phyloP scores from a whole-genome alignment of 2,113 vertebrate species.

The Macaca nemestrina region DNA sequence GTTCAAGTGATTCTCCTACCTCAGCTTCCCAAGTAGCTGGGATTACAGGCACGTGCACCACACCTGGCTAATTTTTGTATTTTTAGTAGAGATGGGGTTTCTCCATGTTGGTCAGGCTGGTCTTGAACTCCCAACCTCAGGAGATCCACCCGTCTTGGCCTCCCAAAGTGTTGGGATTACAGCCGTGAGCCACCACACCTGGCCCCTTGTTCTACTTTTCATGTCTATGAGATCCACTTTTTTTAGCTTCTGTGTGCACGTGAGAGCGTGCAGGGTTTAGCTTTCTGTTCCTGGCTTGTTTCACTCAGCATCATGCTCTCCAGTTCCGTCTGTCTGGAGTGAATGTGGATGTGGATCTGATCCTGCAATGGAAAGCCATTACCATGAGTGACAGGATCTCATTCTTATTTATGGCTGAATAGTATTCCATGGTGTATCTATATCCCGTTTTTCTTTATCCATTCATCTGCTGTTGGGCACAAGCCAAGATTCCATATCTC shows the following conservation, averaged over 20 bases:
- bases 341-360: no score
- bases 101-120: no score
- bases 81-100: no score
- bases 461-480: background rate
- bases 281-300: background rate
- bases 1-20: no score
- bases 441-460: background rate
- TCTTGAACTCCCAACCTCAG: no score
- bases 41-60: no score
- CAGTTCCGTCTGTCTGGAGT: background rate
- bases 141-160: no score
- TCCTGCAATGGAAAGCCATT: no score
- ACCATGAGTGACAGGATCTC: background rate
- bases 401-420: background rate
- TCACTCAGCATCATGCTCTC: background rate
- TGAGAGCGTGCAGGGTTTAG: background rate
- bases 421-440: background rate
- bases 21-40: no score
- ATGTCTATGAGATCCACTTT: background rate
- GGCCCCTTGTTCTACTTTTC: background rate
- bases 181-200: rapidly evolving
- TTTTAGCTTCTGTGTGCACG: background rate
- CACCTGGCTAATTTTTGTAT: no score
- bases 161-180: no score
- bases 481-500: background rate